Conservation (phyloP, 2,113 vertebrate species). For the Anguilla japonica region DNA sequence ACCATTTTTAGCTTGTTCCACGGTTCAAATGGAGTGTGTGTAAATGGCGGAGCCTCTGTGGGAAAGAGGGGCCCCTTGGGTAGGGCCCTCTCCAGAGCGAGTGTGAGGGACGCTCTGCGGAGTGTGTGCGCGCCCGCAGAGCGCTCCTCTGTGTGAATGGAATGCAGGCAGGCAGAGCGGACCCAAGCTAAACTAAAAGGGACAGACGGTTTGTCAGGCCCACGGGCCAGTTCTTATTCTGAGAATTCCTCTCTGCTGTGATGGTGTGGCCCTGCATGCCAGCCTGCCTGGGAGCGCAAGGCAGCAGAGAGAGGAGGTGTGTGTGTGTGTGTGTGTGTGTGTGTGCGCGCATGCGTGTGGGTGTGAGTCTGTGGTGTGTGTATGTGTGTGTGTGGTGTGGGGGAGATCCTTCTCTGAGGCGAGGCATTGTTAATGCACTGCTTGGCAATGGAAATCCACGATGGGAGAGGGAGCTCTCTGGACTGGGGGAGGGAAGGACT, state of each 20-base stretch:
- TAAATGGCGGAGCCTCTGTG: background rate
- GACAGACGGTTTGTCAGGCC: background rate
- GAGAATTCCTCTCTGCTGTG: conserved; percentile 10
- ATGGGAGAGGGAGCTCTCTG: background rate
- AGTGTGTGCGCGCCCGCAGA: background rate
- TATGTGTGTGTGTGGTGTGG: background rate
- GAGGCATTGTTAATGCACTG: conserved; percentile 5
- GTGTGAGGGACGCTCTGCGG: background rate
- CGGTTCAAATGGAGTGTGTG: conserved; percentile 1
- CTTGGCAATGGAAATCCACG: conserved; percentile 10
- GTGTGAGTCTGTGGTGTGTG: background rate
- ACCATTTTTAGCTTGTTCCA: background rate
- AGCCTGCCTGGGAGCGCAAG: background rate
- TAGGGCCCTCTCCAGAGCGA: background rate
- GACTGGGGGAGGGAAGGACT: background rate
- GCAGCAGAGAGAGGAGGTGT: background rate
- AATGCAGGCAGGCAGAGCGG: background rate
- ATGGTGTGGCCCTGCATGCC: background rate
- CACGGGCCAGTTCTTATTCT: conserved; percentile 6
- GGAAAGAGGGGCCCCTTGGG: background rate
- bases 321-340: background rate
- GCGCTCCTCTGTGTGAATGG: background rate
- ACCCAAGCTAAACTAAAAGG: background rate
- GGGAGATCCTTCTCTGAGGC: background rate
- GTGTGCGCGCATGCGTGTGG: background rate